Percentiles rank a stretch among this genome's conserved stretches.
These are phyloP conservation scores for Brenthis ino DNA, from an alignment of 2,888 invertebrate genomes.

Conservation along the genomic window DNA sequence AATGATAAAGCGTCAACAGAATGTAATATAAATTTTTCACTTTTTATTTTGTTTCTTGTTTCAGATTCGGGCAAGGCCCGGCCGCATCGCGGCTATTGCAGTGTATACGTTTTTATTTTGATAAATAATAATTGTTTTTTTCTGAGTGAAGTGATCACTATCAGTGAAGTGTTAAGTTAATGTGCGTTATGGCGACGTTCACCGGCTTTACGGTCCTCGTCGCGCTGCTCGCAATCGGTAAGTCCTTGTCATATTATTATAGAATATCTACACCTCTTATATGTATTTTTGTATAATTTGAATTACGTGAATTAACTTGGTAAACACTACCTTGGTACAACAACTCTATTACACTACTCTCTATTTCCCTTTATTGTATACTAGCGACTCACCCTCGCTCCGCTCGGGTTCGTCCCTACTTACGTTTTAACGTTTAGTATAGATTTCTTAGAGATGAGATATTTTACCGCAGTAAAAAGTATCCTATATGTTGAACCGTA, in stretches of 20 bases:
- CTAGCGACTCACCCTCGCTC: too few species aligned
- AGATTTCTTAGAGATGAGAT: too few species aligned
- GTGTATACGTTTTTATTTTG: conserved; percentile 50
- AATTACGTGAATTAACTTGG: too few species aligned
- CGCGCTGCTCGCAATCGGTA: conserved; percentile 73
- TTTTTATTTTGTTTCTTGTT: conserved; percentile 53
- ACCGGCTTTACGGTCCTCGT: conserved; percentile 69
- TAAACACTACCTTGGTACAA: too few species aligned
- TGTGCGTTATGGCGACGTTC: conserved; percentile 59
- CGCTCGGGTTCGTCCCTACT: too few species aligned
- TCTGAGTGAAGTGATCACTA: conserved; percentile 60
- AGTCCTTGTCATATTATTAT: conserved; percentile 43
- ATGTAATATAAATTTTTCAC: conserved; percentile 8
- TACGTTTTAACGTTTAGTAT: too few species aligned
- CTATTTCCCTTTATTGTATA: too few species aligned
- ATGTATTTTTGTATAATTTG: too few species aligned
- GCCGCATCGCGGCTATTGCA: conserved; percentile 71
- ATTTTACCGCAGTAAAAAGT: too few species aligned
- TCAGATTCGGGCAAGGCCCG: conserved; percentile 74
- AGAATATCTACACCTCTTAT: not conserved
- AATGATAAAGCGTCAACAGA: not conserved
- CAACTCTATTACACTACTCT: too few species aligned
- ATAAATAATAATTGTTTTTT: conserved; percentile 47
- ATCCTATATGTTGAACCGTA: too few species aligned
- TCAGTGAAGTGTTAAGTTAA: conserved; percentile 72